These are phyloP conservation scores for Drosophila ambigua DNA, from an alignment of 1,140 invertebrate genomes.

Conservation along the genomic window DNA sequence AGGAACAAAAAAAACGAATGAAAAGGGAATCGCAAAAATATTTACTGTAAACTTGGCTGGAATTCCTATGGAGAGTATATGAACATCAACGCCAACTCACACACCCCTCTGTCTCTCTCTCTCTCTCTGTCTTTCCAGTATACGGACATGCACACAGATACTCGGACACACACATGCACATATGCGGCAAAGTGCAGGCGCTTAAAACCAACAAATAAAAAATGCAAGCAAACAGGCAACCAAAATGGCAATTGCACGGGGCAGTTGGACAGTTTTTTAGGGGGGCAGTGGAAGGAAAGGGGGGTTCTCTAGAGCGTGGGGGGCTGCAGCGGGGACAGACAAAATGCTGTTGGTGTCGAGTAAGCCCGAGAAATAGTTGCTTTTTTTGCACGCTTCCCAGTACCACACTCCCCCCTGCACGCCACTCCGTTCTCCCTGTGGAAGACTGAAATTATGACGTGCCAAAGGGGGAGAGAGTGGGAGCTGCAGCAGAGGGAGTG, in stretches of 20 bases:
- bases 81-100: conserved; percentile 59
- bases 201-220: conserved; percentile 81
- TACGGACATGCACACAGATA: background rate
- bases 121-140: too few species aligned
- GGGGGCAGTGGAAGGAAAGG: conserved; percentile 1
- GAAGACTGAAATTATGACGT: conserved; percentile 75
- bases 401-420: conserved; percentile 4
- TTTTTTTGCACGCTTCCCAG: conserved; percentile 40
- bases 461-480: conserved; percentile 34
- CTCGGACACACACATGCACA: conserved; percentile 12
- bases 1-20: conserved; percentile 12
- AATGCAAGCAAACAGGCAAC: conserved; percentile 78
- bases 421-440: conserved; percentile 37
- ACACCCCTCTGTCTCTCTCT: background rate
- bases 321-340: conserved; percentile 5
- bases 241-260: conserved; percentile 77
- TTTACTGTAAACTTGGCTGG: conserved; percentile 75
- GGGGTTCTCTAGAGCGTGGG: background rate
- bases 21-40: conserved; percentile 76
- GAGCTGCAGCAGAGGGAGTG: background rate
- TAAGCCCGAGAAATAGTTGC: conserved; percentile 66
- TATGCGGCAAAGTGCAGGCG: conserved; percentile 65
- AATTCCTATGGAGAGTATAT: conserved; percentile 61
- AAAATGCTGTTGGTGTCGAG: conserved; percentile 72
- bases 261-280: conserved; percentile 61